Percentiles rank a stretch among this genome's conserved stretches.
Conservation (phyloP, 1,140 invertebrate species). For the Ylistrum balloti region DNA sequence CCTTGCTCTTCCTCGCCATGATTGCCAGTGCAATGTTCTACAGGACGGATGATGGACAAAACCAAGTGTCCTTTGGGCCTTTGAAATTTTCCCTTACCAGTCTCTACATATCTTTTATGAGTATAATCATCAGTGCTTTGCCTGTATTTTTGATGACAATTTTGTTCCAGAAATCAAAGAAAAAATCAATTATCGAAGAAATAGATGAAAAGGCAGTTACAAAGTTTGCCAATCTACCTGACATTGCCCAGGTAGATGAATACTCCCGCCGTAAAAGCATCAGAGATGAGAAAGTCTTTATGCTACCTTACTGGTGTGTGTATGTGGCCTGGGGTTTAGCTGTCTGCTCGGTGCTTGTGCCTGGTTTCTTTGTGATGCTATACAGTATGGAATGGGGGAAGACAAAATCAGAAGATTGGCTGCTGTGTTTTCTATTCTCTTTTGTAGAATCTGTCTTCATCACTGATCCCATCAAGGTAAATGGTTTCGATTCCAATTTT, state of each 20-base stretch:
- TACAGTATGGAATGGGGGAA: slow-evolving; percentile 73
- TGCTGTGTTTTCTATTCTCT: slow-evolving; percentile 68
- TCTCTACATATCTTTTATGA: slow-evolving; percentile 65
- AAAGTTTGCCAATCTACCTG: slow-evolving; percentile 10
- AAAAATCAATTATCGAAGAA: background rate
- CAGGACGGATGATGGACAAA: slow-evolving; percentile 58
- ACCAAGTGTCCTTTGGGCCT: slow-evolving; percentile 59
- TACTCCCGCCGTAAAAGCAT: slow-evolving; percentile 31
- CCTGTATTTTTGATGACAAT: slow-evolving; percentile 59
- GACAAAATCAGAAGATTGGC: slow-evolving; percentile 69
- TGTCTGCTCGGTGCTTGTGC: slow-evolving; percentile 45
- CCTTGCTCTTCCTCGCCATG: slow-evolving; percentile 83
- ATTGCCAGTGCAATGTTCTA: slow-evolving; percentile 84
- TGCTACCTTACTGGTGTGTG: slow-evolving; percentile 65
- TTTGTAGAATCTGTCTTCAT: slow-evolving; percentile 68
- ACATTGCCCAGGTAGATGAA: background rate
- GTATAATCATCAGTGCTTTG: slow-evolving; percentile 56
- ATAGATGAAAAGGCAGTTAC: slow-evolving; percentile 45
- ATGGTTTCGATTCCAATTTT: background rate
- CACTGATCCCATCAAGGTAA: slow-evolving; percentile 73
- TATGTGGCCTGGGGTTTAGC: slow-evolving; percentile 67
- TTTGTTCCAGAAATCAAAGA: slow-evolving; percentile 58
- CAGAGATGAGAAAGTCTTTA: slow-evolving; percentile 43
- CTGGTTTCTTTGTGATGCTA: slow-evolving; percentile 68
- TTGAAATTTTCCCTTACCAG: slow-evolving; percentile 59